phyloP scores from a whole-genome alignment of 2,113 vertebrate genomes.

The Pseudolaguvia tuberculata region DNA sequence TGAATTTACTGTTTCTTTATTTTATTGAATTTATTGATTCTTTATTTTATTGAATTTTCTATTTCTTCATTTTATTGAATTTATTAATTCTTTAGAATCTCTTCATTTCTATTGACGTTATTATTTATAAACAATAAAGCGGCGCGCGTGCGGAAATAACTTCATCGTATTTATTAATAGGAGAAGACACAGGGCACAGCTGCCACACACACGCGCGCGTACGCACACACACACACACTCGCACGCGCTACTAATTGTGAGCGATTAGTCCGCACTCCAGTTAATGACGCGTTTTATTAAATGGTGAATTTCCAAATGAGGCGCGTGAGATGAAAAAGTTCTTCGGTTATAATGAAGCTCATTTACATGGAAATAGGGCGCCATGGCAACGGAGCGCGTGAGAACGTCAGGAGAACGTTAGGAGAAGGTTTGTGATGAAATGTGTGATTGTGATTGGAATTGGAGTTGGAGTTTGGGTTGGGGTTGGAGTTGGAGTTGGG shows the following conservation, averaged over 20 bases:
- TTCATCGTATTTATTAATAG: slow-evolving; percentile 20
- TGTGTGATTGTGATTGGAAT: too few relatives aligned
- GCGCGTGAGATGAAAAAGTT: slow-evolving; percentile 72
- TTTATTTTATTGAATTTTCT: too few relatives aligned
- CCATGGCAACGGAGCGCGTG: slow-evolving; percentile 62
- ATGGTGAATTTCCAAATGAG: slow-evolving; percentile 76
- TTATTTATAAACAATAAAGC: neutral
- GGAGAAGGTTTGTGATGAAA: slow-evolving; percentile 15
- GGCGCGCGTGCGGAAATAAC: neutral
- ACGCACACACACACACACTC: slow-evolving; percentile 19
- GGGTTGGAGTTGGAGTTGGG: too few relatives aligned
- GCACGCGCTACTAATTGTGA: slow-evolving; percentile 64
- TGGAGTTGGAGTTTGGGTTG: too few relatives aligned
- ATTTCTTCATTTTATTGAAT: too few relatives aligned
- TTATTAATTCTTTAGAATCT: too few relatives aligned
- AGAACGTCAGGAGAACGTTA: slow-evolving; percentile 25
- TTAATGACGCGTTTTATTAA: slow-evolving; percentile 77
- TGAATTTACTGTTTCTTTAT: too few relatives aligned
- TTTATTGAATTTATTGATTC: too few relatives aligned
- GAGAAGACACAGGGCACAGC: slow-evolving; percentile 8
- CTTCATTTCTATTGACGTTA: neutral
- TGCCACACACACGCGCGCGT: slow-evolving; percentile 27
- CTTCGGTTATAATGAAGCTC: slow-evolving; percentile 74
- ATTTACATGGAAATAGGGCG: slow-evolving; percentile 78
- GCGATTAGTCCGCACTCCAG: slow-evolving; percentile 71